phyloP scores from a whole-genome alignment of 2,797 vertebrate species.

The Hippocampus kuda region DNA sequence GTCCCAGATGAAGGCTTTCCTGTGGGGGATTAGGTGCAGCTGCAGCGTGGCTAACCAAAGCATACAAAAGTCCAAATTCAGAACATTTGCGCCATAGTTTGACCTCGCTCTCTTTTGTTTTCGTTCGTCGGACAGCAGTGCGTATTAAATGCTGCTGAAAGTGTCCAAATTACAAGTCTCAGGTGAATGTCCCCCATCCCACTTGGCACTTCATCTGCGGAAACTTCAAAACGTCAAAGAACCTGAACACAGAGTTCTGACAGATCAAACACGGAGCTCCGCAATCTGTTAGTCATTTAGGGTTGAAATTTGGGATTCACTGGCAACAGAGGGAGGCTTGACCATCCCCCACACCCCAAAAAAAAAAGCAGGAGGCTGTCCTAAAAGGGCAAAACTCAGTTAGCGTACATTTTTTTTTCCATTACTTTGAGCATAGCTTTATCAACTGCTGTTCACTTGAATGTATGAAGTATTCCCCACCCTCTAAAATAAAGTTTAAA shows the following conservation, averaged over 20 bases:
- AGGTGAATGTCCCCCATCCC: constrained; percentile 32
- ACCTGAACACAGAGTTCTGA: constrained; percentile 42
- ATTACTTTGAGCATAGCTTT: too few species aligned
- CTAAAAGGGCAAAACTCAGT: too few species aligned
- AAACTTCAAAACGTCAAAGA: constrained; percentile 32
- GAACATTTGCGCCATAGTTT: constrained; percentile 42
- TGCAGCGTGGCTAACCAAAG: constrained; percentile 50
- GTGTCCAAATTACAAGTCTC: constrained; percentile 15
- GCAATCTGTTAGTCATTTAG: constrained; percentile 62
- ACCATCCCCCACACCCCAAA: constrained; percentile 14
- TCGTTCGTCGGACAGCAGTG: neutral
- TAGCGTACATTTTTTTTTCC: too few species aligned
- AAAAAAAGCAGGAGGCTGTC: constrained; percentile 2
- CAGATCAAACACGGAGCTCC: constrained; percentile 46
- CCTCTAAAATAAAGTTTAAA: too few species aligned
- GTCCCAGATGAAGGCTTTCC: constrained; percentile 67
- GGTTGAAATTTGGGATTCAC: constrained; percentile 47
- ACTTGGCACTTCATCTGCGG: neutral
- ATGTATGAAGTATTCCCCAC: too few species aligned
- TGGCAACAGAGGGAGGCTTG: constrained; percentile 29
- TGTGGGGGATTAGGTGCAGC: constrained; percentile 63
- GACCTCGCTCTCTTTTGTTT: constrained; percentile 33
- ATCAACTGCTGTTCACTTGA: too few species aligned
- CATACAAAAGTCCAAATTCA: constrained; percentile 19
- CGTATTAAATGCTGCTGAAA: neutral